Conservation (phyloP, 2,888 invertebrate species). For the Phlogophora meticulosa region DNA sequence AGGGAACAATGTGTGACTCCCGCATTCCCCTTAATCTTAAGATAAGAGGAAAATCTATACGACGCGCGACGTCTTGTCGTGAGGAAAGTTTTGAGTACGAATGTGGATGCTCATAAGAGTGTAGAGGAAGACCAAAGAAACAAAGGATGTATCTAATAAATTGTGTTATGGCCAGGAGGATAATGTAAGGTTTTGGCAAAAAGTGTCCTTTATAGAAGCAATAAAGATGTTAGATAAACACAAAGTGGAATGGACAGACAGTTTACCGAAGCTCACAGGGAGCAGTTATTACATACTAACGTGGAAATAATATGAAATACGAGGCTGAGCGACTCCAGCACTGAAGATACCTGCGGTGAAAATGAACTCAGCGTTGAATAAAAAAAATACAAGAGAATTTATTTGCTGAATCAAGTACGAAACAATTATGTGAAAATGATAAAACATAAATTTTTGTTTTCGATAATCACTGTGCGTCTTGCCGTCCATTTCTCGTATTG, state of each 20-base stretch:
- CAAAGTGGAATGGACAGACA: not conserved
- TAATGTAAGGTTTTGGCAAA: not conserved
- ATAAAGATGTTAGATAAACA: conserved; percentile 7
- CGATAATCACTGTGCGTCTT: not conserved
- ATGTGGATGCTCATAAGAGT: no score
- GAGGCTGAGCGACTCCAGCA: not conserved
- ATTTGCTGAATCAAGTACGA: not conserved
- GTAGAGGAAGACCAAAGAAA: no score
- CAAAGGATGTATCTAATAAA: no score
- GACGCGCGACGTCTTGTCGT: no score
- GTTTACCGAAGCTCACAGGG: not conserved
- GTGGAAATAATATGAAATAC: not conserved
- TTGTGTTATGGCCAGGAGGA: no score
- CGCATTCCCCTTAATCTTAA: no score
- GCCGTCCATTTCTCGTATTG: not conserved
- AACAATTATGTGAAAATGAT: not conserved
- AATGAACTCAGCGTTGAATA: not conserved
- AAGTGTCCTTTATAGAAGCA: conserved; percentile 1
- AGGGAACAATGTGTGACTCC: no score
- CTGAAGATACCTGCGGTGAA: no score
- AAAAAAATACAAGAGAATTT: not conserved
- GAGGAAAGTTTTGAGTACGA: no score
- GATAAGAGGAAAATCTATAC: no score
- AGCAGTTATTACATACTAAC: not conserved
- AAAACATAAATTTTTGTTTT: not conserved